These are phyloP conservation scores for Pachliopta kotzebuea DNA, from an alignment of 2,888 invertebrate species.

Conservation along the genomic window DNA sequence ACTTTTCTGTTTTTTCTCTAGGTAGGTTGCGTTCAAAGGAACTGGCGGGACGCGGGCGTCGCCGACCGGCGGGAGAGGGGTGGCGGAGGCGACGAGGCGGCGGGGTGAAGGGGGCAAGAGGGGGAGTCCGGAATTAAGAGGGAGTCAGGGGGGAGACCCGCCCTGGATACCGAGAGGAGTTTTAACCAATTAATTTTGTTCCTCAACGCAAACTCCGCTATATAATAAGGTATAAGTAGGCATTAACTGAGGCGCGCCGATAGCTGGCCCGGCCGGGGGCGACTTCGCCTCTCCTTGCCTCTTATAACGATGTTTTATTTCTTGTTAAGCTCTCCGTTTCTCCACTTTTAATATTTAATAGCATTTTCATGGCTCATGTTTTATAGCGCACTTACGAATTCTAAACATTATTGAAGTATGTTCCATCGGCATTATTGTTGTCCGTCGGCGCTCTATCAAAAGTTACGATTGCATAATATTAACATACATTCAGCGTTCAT, in stretches of 20 bases:
- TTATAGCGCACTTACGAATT: slow-evolving; percentile 77
- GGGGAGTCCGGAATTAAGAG: slow-evolving; percentile 69
- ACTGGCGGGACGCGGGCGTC: slow-evolving; percentile 60
- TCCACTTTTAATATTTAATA: slow-evolving; percentile 81
- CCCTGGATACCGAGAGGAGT: slow-evolving; percentile 82
- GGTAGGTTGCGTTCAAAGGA: slow-evolving; percentile 81
- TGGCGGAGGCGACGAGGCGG: slow-evolving; percentile 48
- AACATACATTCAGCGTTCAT: slow-evolving; percentile 4
- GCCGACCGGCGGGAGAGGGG: slow-evolving; percentile 56
- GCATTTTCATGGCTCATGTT: slow-evolving; percentile 78
- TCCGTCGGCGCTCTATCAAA: slow-evolving; percentile 37
- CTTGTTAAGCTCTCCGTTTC: slow-evolving; percentile 81
- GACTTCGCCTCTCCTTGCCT: slow-evolving; percentile 67
- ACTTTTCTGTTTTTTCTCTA: slow-evolving; percentile 81
- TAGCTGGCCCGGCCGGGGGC: slow-evolving; percentile 74
- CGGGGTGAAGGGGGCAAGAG: slow-evolving; percentile 56
- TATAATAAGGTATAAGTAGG: slow-evolving; percentile 81
- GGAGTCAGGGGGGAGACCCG: slow-evolving; percentile 66
- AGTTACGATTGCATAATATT: slow-evolving; percentile 41
- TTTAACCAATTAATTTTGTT: slow-evolving; percentile 83
- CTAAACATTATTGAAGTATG: slow-evolving; percentile 67
- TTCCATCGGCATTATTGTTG: slow-evolving; percentile 60
- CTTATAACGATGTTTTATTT: slow-evolving; percentile 80
- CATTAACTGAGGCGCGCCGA: slow-evolving; percentile 79
- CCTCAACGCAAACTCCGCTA: slow-evolving; percentile 81